A percentile compares a stretch with the other conserved stretches of the same genome.
Evolutionary conservation across 2,797 vertebrate species (phyloP).

Genomic region (Sardinella longiceps): DNA sequence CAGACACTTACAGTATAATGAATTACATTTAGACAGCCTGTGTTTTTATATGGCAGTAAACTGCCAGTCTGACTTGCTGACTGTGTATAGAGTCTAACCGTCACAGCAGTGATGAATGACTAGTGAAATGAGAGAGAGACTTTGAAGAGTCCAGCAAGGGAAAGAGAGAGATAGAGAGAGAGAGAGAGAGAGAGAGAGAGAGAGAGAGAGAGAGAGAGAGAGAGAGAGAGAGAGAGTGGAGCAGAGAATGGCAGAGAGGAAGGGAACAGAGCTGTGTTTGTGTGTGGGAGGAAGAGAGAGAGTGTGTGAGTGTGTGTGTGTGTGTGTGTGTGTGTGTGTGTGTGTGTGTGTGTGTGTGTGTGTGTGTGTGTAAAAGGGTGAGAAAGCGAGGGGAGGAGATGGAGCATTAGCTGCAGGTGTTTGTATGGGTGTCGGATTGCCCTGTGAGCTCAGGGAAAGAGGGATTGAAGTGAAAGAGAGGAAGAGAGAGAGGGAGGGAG

Average conservation of each 20-base stretch:
- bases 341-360: not conserved
- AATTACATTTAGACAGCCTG: not conserved
- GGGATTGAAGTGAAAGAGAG: no score
- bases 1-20: not conserved
- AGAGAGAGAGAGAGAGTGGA: not conserved
- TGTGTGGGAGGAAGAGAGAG: not conserved
- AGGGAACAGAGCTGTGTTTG: not conserved
- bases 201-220: not conserved
- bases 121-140: not conserved
- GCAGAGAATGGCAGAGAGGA: not conserved
- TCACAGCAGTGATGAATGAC: not conserved
- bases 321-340: not conserved
- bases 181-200: not conserved
- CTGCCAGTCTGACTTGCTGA: not conserved
- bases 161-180: not conserved
- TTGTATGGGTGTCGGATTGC: not conserved
- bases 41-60: not conserved
- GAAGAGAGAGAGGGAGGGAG: no score
- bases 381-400: not conserved
- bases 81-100: not conserved
- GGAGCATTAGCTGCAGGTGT: not conserved
- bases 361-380: not conserved
- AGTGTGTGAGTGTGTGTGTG: not conserved
- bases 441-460: not conserved
- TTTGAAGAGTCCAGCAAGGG: not conserved